These are phyloP conservation scores for Streptopelia turtur DNA, from an alignment of 2,797 vertebrate genomes.

Conservation along the genomic window DNA sequence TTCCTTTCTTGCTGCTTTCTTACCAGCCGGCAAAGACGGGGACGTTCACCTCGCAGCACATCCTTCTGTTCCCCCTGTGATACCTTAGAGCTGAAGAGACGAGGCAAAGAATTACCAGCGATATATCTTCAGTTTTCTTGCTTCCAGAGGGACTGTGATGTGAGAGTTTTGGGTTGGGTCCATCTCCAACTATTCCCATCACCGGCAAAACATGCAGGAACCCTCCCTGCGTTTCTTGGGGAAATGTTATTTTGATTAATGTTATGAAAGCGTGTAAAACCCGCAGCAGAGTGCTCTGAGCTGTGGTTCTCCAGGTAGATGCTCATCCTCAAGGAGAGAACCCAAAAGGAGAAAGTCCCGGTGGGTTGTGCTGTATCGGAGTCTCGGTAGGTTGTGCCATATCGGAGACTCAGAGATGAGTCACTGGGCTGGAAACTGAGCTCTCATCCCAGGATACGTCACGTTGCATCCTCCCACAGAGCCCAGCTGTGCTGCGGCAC, in stretches of 20 bases:
- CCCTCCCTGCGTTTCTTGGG: not conserved
- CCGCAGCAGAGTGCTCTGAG: rapidly evolving
- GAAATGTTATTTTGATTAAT: not conserved
- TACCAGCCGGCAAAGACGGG: not conserved
- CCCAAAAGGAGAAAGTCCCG: rapidly evolving
- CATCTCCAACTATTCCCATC: not conserved
- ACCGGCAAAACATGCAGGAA: not conserved
- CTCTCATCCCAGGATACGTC: not conserved
- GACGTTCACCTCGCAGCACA: rapidly evolving
- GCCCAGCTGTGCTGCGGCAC: not conserved
- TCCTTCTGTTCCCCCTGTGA: not conserved
- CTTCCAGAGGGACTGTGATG: not conserved
- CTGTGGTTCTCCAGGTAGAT: not conserved
- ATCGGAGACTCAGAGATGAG: not conserved
- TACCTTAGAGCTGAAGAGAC: not conserved
- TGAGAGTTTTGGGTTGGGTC: not conserved
- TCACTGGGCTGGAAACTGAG: not conserved
- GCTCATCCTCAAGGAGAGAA: not conserved
- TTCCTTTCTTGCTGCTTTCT: not conserved
- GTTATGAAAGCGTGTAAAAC: rapidly evolving
- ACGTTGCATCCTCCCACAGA: not conserved
- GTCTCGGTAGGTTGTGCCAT: not conserved
- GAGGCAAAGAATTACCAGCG: not conserved
- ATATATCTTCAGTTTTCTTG: not conserved
- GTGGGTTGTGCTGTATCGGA: not conserved